phyloP scores from a whole-genome alignment of 1,140 invertebrate species.

The Lepidurus arcticus region DNA sequence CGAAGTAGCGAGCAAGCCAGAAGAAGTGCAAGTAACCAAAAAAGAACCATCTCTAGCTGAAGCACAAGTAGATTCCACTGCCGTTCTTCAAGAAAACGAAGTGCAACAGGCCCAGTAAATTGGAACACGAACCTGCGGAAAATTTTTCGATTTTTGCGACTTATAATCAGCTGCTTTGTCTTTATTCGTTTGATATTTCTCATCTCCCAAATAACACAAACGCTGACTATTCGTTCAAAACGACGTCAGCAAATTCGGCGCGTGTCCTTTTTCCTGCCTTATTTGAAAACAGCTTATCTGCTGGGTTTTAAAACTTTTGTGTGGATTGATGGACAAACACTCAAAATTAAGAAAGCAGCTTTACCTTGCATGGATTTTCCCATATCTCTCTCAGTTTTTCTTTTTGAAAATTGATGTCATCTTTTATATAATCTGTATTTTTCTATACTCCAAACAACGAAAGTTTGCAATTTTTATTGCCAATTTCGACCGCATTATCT shows the following conservation, averaged over 20 bases:
- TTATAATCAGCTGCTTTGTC: background rate
- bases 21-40: background rate
- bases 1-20: background rate
- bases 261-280: background rate
- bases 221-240: background rate
- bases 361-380: background rate
- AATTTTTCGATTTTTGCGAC: background rate
- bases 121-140: background rate
- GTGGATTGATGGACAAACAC: constrained; percentile 1
- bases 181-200: background rate
- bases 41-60: background rate
- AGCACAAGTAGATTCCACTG: background rate
- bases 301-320: background rate
- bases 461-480: too few relatives aligned
- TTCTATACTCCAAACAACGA: too few relatives aligned
- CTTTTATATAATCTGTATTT: too few relatives aligned
- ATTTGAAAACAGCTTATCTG: background rate
- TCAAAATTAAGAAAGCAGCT: background rate
- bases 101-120: background rate
- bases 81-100: background rate
- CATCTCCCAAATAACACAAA: background rate
- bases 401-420: too few relatives aligned
- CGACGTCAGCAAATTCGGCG: background rate
- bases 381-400: too few relatives aligned
- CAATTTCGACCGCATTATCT: too few relatives aligned